These are phyloP conservation scores for Papilio aristodemus DNA, from an alignment of 1,140 invertebrate genomes.

Conservation along the genomic window DNA sequence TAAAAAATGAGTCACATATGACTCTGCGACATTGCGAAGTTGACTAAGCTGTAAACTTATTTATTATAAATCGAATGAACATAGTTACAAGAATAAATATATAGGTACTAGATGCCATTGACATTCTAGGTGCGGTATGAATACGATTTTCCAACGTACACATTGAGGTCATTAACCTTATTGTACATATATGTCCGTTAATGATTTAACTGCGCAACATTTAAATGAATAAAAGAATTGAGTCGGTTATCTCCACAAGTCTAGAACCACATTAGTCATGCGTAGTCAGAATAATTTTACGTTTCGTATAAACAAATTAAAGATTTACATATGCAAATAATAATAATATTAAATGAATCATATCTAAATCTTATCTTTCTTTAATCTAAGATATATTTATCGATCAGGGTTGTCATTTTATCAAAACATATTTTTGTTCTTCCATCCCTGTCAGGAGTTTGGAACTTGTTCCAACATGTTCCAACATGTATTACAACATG, in stretches of 20 bases:
- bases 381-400: too few species aligned
- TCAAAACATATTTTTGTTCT: too few species aligned
- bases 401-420: too few species aligned
- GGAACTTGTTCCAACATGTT: too few species aligned
- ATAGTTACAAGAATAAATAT: conserved; percentile 6
- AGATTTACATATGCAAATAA: not conserved
- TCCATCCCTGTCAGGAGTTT: too few species aligned
- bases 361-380: too few species aligned
- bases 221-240: not conserved
- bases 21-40: not conserved
- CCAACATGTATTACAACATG: too few species aligned
- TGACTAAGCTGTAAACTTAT: not conserved
- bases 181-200: conserved; percentile 1
- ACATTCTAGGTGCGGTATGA: conserved; percentile 25
- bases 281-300: not conserved
- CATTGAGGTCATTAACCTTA: conserved; percentile 21
- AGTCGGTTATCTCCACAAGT: not conserved
- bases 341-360: too few species aligned
- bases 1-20: not conserved
- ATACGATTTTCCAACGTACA: conserved; percentile 22
- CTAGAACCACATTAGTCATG: not conserved
- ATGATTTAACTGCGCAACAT: not conserved
- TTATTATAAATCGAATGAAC: not conserved
- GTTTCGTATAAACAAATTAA: not conserved
- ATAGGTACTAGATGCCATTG: conserved; percentile 23